Conservation (phyloP, 2,113 vertebrate genomes). For the Symphodus melops region DNA sequence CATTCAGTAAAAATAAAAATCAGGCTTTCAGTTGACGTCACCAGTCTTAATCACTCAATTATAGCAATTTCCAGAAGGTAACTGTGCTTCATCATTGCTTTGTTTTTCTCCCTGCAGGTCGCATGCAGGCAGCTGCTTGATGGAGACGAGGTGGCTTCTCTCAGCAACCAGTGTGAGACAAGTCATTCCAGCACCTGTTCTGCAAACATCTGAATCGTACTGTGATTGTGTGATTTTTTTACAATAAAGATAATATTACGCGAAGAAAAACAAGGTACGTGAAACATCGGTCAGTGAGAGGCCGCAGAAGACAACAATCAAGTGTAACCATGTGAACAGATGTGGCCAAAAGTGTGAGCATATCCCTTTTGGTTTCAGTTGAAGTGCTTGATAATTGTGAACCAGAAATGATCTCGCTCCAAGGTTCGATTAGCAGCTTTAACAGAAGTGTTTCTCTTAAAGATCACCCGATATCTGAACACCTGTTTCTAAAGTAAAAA, state of each 20-base stretch:
- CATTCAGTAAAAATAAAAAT: conserved; percentile 22
- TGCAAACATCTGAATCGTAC: conserved; percentile 34
- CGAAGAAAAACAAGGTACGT: neutral
- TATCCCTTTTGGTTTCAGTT: neutral
- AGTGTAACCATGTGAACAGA: no score
- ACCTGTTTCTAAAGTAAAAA: no score
- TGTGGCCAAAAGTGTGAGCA: conserved; percentile 11
- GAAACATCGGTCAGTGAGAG: neutral
- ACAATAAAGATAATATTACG: neutral
- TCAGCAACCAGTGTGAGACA: conserved; percentile 44
- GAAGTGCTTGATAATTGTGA: no score
- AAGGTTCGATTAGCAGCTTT: no score
- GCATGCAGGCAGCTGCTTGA: conserved; percentile 43
- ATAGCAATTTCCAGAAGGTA: conserved; percentile 56
- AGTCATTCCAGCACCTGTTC: conserved; percentile 34
- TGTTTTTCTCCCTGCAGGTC: conserved; percentile 45
- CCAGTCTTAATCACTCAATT: conserved; percentile 65
- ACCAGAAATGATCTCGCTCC: no score
- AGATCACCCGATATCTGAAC: no score
- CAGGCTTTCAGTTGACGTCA: conserved; percentile 59
- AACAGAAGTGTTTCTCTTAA: no score
- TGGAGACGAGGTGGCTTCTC: conserved; percentile 41
- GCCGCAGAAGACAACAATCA: neutral
- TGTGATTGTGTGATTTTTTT: neutral
- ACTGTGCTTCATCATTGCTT: conserved; percentile 32